A percentile compares a stretch with the other conserved stretches of the same genome.
These are phyloP conservation scores for Mayetiola destructor DNA, from an alignment of 2,888 invertebrate genomes.

Conservation along the genomic window DNA sequence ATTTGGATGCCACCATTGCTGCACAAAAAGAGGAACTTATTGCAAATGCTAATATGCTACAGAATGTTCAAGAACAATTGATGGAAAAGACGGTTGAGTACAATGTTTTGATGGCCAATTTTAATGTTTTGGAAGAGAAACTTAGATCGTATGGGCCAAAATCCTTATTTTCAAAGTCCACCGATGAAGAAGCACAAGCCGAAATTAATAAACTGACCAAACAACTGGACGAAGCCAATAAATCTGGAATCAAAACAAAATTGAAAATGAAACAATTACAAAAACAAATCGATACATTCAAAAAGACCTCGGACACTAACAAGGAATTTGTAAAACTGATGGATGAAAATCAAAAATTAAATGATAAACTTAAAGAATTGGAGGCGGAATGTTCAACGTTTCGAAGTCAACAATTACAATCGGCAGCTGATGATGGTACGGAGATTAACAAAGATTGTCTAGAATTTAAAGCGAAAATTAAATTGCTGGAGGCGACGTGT, in stretches of 20 bases:
- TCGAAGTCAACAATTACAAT: slow-evolving; percentile 32
- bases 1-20: slow-evolving; percentile 37
- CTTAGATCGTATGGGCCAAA: slow-evolving; percentile 27
- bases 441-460: slow-evolving; percentile 48
- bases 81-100: slow-evolving; percentile 41
- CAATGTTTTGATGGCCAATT: slow-evolving; percentile 36
- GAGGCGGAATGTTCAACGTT: slow-evolving; percentile 87
- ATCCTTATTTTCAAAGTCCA: slow-evolving; percentile 26
- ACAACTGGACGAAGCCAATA: slow-evolving; percentile 60
- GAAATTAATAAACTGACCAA: slow-evolving; percentile 42
- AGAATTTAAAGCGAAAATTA: slow-evolving; percentile 25
- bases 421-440: not conserved
- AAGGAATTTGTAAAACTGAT: slow-evolving; percentile 50
- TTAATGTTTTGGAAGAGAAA: slow-evolving; percentile 32
- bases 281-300: slow-evolving; percentile 53
- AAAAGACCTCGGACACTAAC: slow-evolving; percentile 51
- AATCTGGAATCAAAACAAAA: slow-evolving; percentile 60
- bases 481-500: slow-evolving; percentile 24
- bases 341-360: slow-evolving; percentile 46
- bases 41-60: slow-evolving; percentile 18
- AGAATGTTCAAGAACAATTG: slow-evolving; percentile 38
- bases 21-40: slow-evolving; percentile 36
- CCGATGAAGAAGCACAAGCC: slow-evolving; percentile 26
- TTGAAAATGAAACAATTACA: slow-evolving; percentile 60
- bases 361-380: slow-evolving; percentile 64